A percentile compares a stretch with the other conserved stretches of the same genome.
Evolutionary conservation across 2,797 vertebrate genomes (phyloP).

Genomic region (Trachurus trachurus): DNA sequence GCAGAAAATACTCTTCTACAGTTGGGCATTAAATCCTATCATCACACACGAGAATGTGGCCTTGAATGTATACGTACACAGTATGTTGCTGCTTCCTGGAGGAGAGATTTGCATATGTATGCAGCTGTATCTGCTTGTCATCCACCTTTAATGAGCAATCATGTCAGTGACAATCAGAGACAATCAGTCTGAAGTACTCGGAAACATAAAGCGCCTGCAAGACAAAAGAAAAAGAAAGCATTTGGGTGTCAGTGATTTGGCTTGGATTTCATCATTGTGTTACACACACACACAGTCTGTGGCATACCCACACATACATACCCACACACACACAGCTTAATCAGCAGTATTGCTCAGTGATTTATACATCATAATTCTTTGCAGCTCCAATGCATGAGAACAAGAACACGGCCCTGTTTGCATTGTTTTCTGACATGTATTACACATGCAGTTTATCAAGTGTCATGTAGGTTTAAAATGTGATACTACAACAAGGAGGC

Average conservation of each 20-base stretch:
- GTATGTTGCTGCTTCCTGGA: not conserved
- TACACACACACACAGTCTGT: constrained; percentile 6
- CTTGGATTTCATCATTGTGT: constrained; percentile 22
- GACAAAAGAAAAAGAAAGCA: constrained; percentile 2
- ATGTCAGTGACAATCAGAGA: constrained; percentile 21
- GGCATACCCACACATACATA: constrained; percentile 13
- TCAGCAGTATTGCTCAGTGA: constrained; percentile 5
- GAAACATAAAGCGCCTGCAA: constrained; percentile 1
- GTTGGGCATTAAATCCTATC: not conserved
- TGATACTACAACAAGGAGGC: not conserved
- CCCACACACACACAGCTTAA: not conserved
- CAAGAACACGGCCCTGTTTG: not conserved
- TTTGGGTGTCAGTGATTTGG: not conserved
- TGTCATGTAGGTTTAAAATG: not conserved
- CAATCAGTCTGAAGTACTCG: constrained; percentile 1
- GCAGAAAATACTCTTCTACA: not conserved
- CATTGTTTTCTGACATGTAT: not conserved
- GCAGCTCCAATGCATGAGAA: not conserved
- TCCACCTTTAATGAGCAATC: constrained; percentile 6
- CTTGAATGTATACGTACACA: not conserved
- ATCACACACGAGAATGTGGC: constrained; percentile 1
- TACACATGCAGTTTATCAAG: not conserved
- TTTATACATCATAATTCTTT: not conserved
- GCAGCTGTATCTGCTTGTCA: not conserved
- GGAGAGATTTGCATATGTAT: constrained; percentile 12